Evolutionary conservation across 2,113 vertebrate species (phyloP).

Genomic region (Zosterops hypoxanthus): DNA sequence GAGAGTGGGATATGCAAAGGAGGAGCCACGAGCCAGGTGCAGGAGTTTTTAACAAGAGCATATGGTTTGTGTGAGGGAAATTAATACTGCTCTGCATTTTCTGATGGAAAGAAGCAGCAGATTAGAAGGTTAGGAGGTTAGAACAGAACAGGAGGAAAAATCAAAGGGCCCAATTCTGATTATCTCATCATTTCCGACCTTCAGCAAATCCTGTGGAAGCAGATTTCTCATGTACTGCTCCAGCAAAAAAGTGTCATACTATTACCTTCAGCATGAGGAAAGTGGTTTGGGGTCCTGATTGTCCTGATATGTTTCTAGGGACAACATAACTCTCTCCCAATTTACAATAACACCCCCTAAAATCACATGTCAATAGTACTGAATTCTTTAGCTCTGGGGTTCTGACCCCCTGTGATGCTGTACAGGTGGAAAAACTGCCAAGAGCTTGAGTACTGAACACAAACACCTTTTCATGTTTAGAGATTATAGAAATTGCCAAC

Average conservation of each 20-base stretch:
- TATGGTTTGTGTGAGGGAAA: background rate
- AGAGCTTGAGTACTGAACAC: background rate
- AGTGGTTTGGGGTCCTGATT: background rate
- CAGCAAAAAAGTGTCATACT: background rate
- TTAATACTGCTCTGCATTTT: background rate
- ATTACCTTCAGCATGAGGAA: background rate
- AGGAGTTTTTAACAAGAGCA: background rate
- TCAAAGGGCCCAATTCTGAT: background rate
- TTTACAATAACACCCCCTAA: background rate
- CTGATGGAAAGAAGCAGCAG: background rate
- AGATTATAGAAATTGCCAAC: background rate
- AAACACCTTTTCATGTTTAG: background rate
- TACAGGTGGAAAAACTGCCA: background rate
- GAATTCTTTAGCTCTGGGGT: background rate
- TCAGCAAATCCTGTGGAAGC: background rate
- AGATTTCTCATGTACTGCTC: background rate
- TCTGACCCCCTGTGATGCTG: background rate
- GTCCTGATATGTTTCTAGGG: background rate
- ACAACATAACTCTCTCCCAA: background rate
- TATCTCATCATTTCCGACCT: background rate
- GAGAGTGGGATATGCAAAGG: background rate
- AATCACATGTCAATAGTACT: background rate
- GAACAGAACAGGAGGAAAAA: background rate
- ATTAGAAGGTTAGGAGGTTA: background rate
- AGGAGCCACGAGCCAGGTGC: background rate